A percentile compares a stretch with the other conserved stretches of the same genome.
Evolutionary conservation across 2,888 invertebrate genomes (phyloP).

Genomic region (Heliconius ethilla): DNA sequence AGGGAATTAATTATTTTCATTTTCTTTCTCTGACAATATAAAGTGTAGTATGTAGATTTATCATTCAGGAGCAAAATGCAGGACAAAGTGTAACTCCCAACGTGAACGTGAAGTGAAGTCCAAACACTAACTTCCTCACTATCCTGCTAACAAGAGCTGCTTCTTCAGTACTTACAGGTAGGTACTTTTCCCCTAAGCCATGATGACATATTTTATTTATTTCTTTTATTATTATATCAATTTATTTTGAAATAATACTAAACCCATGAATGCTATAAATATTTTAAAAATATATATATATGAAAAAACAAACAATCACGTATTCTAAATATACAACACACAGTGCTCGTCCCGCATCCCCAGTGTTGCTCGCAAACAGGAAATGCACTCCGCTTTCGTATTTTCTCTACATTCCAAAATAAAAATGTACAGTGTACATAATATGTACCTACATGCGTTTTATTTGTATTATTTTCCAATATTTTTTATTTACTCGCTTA

Average conservation of each 20-base stretch:
- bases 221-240: background rate
- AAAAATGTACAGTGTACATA: background rate
- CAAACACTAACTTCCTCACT: background rate
- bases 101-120: too few relatives aligned
- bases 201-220: background rate
- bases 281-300: background rate
- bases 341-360: constrained; percentile 13
- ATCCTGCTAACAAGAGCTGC: background rate
- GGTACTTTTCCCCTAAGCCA: too few relatives aligned
- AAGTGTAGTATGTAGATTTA: too few relatives aligned
- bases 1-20: too few relatives aligned
- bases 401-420: constrained; percentile 17
- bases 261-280: background rate
- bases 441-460: background rate
- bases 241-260: background rate
- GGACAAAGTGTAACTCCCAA: background rate
- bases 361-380: constrained; percentile 19
- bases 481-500: background rate
- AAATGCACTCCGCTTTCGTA: constrained; percentile 13
- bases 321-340: constrained; percentile 19
- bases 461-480: background rate
- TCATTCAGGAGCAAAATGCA: background rate
- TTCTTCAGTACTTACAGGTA: background rate
- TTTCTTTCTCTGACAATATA: too few relatives aligned
- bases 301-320: constrained; percentile 3